Evolutionary conservation across 2,797 vertebrate species (phyloP).

Genomic region (Spinus pinus): DNA sequence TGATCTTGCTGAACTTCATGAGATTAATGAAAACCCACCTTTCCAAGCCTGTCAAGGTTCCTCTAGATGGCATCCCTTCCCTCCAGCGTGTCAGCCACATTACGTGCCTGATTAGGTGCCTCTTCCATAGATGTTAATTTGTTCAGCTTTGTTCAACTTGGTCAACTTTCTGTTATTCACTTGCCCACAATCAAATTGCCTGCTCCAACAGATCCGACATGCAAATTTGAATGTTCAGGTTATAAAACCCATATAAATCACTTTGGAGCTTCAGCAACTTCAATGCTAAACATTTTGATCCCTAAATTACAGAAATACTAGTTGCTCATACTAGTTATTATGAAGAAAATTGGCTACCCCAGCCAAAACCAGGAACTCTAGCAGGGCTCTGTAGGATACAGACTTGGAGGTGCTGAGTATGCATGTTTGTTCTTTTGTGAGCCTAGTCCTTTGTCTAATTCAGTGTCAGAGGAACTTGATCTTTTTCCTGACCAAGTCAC

Average conservation of each 20-base stretch:
- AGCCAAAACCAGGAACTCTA: neutral
- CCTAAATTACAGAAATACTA: neutral
- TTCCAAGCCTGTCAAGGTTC: neutral
- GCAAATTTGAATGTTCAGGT: neutral
- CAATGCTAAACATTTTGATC: neutral
- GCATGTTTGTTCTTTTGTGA: neutral
- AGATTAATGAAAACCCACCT: neutral
- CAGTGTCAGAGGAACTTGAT: neutral
- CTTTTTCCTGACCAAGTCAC: neutral
- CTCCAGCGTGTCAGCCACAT: accelerated
- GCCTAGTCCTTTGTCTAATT: neutral
- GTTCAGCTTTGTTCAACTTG: neutral
- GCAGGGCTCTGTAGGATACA: neutral
- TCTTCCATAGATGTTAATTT: neutral
- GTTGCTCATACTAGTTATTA: neutral
- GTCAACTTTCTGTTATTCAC: neutral
- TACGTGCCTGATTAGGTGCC: neutral
- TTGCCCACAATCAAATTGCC: neutral
- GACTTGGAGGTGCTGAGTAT: neutral
- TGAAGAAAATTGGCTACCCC: neutral
- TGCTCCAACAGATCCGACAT: neutral
- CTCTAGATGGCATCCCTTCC: neutral
- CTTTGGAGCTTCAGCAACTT: neutral
- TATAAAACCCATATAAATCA: neutral
- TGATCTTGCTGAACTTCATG: neutral